These are phyloP conservation scores for Stegana nigrithorax DNA, from an alignment of 2,888 invertebrate species.

Conservation along the genomic window DNA sequence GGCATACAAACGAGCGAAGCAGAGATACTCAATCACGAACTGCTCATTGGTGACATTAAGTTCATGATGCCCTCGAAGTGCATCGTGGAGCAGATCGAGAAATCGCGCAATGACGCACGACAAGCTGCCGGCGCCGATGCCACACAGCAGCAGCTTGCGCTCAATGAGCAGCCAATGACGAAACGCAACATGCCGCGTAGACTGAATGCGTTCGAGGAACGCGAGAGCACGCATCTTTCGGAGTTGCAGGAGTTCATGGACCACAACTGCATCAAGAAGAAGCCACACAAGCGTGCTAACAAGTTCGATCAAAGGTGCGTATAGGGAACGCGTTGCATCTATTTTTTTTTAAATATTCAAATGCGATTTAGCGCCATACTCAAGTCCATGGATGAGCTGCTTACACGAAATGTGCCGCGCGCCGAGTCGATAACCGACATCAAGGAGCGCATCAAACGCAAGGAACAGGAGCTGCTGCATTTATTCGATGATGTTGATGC, in stretches of 20 bases:
- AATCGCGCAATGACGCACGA: too few species aligned
- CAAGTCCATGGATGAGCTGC: conserved; percentile 57
- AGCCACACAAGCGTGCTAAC: conserved; percentile 33
- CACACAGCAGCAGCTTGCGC: conserved; percentile 32
- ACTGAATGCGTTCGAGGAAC: conserved; percentile 48
- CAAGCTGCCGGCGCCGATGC: not conserved
- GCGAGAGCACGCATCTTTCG: conserved; percentile 56
- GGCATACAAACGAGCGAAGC: conserved; percentile 53
- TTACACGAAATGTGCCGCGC: conserved; percentile 47
- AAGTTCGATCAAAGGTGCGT: conserved; percentile 38
- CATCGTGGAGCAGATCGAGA: conserved; percentile 47
- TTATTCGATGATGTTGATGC: conserved; percentile 51
- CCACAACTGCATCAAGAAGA: conserved; percentile 49
- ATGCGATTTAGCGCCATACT: conserved; percentile 41
- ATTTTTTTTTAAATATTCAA: conserved; percentile 4
- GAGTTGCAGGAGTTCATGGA: conserved; percentile 59
- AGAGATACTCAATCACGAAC: conserved; percentile 54
- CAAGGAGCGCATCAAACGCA: conserved; percentile 53
- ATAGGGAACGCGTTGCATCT: not conserved
- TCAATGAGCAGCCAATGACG: too few species aligned
- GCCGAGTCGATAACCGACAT: conserved; percentile 55
- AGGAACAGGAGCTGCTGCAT: conserved; percentile 57
- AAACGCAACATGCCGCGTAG: conserved; percentile 43
- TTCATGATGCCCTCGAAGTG: conserved; percentile 47
- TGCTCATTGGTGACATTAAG: conserved; percentile 51